Conservation (phyloP, 2,888 invertebrate species). For the Rhaphigaster nebulosa region DNA sequence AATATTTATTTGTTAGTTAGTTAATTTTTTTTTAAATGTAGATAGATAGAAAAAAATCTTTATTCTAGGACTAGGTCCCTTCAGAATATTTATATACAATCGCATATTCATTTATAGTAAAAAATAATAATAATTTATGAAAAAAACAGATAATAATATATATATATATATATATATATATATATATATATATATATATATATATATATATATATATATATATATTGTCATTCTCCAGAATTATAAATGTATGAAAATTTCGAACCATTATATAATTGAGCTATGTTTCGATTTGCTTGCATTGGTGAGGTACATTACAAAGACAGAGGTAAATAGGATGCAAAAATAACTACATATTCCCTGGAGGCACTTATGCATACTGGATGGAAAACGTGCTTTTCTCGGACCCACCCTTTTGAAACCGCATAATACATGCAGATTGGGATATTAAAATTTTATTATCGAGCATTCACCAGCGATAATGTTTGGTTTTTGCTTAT, state of each 20-base stretch:
- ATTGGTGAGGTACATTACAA: not conserved
- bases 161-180: too few relatives aligned
- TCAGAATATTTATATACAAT: too few relatives aligned
- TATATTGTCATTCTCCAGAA: not conserved
- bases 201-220: too few relatives aligned
- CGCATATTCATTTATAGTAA: too few relatives aligned
- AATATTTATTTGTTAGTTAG: too few relatives aligned
- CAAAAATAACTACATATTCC: constrained; percentile 15
- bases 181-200: too few relatives aligned
- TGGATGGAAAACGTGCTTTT: constrained; percentile 27
- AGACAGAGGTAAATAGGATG: not conserved
- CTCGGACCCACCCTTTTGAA: not conserved
- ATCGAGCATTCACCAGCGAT: not conserved
- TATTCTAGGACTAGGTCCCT: too few relatives aligned
- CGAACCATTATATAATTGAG: not conserved
- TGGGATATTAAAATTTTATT: constrained; percentile 1
- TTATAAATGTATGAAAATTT: not conserved
- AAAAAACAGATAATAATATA: too few relatives aligned
- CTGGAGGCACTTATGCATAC: not conserved
- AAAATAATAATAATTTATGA: too few relatives aligned
- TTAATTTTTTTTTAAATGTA: too few relatives aligned
- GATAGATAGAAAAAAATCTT: too few relatives aligned
- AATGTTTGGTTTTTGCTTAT: not conserved
- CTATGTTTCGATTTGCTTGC: not conserved
- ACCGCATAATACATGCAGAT: constrained; percentile 18